These are phyloP conservation scores for Solenodon paradoxus DNA, from an alignment of 2,113 vertebrate genomes.

Conservation along the genomic window DNA sequence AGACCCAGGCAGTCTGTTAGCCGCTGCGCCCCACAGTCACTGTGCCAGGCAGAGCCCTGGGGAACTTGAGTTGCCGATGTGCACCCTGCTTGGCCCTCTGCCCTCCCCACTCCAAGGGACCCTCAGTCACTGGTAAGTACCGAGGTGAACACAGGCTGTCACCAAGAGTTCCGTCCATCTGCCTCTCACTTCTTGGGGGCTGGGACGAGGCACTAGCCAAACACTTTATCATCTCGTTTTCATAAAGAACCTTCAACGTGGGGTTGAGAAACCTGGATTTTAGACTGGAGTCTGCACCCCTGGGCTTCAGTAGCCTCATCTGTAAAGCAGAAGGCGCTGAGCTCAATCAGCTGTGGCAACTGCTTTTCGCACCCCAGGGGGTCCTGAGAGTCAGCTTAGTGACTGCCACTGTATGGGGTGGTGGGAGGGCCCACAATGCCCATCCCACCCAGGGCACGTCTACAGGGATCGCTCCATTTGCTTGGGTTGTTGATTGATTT, in stretches of 20 bases:
- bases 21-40: accelerated
- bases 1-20: background rate
- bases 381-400: background rate
- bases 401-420: background rate
- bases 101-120: background rate
- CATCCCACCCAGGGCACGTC: background rate
- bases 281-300: background rate
- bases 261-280: background rate
- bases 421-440: background rate
- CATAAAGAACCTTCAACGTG: background rate
- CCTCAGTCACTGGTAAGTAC: accelerated
- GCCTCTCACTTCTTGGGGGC: background rate
- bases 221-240: background rate
- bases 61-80: too few relatives aligned
- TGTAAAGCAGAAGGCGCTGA: background rate
- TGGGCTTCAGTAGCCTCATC: background rate
- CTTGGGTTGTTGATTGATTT: background rate
- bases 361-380: background rate
- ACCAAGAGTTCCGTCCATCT: background rate
- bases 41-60: background rate
- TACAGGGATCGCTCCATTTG: background rate
- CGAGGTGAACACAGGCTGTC: too few relatives aligned
- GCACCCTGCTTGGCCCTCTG: background rate
- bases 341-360: background rate
- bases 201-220: background rate